phyloP scores from a whole-genome alignment of 2,113 vertebrate genomes.

The Pantherophis guttatus region DNA sequence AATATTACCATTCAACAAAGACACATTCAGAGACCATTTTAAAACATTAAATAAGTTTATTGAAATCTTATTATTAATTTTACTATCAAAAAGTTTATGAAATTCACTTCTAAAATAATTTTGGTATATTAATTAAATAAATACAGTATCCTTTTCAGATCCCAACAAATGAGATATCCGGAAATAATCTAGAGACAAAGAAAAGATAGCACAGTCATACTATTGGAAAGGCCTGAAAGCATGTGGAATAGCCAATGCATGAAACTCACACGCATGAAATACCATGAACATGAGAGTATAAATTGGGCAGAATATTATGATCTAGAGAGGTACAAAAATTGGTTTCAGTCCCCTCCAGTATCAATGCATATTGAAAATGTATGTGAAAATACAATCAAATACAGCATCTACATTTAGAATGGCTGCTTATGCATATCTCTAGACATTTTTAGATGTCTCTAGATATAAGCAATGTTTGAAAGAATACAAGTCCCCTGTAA shows the following conservation, averaged over 20 bases:
- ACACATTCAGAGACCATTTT: background rate
- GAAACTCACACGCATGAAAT: background rate
- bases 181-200: background rate
- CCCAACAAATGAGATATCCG: background rate
- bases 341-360: background rate
- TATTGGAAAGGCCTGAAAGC: background rate
- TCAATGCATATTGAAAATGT: background rate
- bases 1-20: background rate
- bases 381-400: background rate
- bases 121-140: background rate
- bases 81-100: background rate
- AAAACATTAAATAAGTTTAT: background rate
- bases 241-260: background rate
- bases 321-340: background rate
- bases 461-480: background rate
- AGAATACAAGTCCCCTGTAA: background rate
- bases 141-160: background rate
- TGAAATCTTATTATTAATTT: background rate
- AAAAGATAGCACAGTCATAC: background rate
- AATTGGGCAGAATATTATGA: background rate
- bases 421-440: background rate
- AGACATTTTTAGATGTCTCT: background rate
- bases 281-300: background rate
- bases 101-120: background rate
- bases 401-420: background rate